Conservation (phyloP, 2,113 vertebrate genomes). For the Brachirus orientalis region DNA sequence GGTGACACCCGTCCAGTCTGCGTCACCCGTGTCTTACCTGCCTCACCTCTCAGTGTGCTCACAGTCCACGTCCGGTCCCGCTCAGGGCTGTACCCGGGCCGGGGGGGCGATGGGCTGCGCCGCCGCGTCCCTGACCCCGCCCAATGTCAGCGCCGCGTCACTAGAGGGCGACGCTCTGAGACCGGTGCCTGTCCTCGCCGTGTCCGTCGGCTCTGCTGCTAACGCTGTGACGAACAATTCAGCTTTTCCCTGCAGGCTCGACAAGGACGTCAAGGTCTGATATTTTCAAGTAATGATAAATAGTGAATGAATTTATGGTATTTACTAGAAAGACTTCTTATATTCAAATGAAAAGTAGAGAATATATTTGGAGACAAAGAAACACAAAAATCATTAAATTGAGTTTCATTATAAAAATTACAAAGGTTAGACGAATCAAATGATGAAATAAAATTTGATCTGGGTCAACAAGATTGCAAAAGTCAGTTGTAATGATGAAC, state of each 20-base stretch:
- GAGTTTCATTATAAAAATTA: too few relatives aligned
- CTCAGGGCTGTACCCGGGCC: slow-evolving; percentile 76
- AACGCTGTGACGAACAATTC: slow-evolving; percentile 71
- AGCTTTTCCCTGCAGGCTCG: slow-evolving; percentile 81
- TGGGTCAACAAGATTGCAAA: too few relatives aligned
- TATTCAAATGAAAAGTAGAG: too few relatives aligned
- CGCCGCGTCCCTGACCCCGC: slow-evolving; percentile 84
- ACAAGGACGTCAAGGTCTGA: slow-evolving; percentile 92
- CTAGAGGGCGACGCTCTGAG: slow-evolving; percentile 87
- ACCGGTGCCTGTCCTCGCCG: slow-evolving; percentile 71
- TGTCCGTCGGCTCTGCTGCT: slow-evolving; percentile 71
- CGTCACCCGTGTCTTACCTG: slow-evolving; percentile 82
- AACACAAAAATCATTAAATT: too few relatives aligned
- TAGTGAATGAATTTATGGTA: too few relatives aligned
- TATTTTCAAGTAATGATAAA: too few relatives aligned
- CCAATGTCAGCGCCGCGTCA: slow-evolving; percentile 80
- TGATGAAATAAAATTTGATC: too few relatives aligned
- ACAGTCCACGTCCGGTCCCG: slow-evolving; percentile 74
- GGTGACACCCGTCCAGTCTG: slow-evolving; percentile 90
- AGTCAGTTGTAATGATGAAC: too few relatives aligned
- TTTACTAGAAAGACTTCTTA: too few relatives aligned
- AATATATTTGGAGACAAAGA: too few relatives aligned
- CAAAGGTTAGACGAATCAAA: too few relatives aligned
- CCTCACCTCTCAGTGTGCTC: slow-evolving; percentile 81
- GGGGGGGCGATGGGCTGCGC: slow-evolving; percentile 85